Conservation (phyloP, 1,140 invertebrate genomes). For the Samia ricini region DNA sequence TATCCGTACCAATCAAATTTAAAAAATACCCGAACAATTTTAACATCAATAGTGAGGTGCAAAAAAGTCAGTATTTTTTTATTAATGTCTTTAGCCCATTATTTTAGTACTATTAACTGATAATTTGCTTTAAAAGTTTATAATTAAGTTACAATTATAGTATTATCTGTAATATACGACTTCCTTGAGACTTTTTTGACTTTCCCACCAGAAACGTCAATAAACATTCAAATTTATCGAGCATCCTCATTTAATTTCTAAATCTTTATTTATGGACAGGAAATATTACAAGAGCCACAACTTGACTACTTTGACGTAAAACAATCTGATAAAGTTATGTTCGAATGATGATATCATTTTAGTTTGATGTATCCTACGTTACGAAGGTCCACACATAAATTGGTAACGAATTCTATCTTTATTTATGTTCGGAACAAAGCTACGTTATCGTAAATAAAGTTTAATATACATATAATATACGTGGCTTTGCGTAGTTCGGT, state of each 20-base stretch:
- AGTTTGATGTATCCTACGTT: neutral
- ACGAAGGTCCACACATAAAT: neutral
- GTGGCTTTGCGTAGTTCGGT: conserved; percentile 35
- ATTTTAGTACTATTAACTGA: too few species aligned
- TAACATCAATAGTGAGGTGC: too few species aligned
- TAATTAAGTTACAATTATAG: neutral
- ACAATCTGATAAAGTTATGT: neutral
- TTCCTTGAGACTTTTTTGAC: conserved; percentile 1
- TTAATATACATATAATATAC: conserved; percentile 27
- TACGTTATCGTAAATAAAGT: conserved; percentile 19
- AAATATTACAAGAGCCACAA: conserved; percentile 6
- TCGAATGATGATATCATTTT: neutral
- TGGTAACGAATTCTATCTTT: neutral
- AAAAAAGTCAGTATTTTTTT: too few species aligned
- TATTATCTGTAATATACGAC: neutral
- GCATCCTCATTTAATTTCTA: conserved; percentile 6
- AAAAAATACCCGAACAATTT: too few species aligned
- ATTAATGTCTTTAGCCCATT: too few species aligned
- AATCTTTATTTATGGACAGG: conserved; percentile 12
- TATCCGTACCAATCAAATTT: too few species aligned
- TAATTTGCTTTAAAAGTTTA: too few species aligned
- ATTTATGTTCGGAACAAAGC: conserved; percentile 16
- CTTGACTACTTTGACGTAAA: conserved; percentile 1
- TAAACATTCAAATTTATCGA: neutral
- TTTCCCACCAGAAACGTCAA: neutral